These are phyloP conservation scores for Stictocephala bisonia DNA, from an alignment of 2,888 invertebrate species.

Conservation along the genomic window DNA sequence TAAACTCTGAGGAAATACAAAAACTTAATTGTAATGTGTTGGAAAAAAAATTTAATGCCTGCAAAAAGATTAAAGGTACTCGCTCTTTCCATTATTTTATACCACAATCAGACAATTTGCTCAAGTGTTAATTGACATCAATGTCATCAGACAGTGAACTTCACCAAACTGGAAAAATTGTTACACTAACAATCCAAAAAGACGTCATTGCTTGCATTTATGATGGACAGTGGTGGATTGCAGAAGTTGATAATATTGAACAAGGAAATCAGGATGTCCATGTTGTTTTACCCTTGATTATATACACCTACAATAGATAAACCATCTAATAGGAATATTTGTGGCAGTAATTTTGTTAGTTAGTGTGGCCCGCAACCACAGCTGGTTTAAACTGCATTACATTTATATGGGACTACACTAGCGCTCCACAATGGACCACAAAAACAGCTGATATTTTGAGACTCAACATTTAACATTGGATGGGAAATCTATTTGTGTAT, in stretches of 20 bases:
- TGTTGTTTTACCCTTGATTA: too few species aligned
- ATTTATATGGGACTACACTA: too few species aligned
- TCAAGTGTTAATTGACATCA: slow-evolving; percentile 13
- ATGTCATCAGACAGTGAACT: slow-evolving; percentile 19
- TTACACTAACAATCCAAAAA: slow-evolving; percentile 19
- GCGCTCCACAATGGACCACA: too few species aligned
- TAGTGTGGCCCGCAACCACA: too few species aligned
- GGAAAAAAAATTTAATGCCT: slow-evolving; percentile 14
- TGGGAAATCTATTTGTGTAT: too few species aligned
- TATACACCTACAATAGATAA: too few species aligned
- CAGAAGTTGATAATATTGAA: slow-evolving; percentile 20
- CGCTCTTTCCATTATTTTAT: slow-evolving; percentile 3
- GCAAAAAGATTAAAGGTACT: slow-evolving; percentile 18
- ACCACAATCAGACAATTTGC: background rate
- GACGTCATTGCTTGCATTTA: slow-evolving; percentile 23
- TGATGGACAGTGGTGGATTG: slow-evolving; percentile 29
- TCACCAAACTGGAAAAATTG: background rate
- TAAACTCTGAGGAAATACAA: slow-evolving; percentile 21
- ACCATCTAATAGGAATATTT: too few species aligned
- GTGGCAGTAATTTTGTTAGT: too few species aligned
- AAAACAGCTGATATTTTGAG: too few species aligned
- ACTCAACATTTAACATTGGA: too few species aligned
- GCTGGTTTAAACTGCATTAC: too few species aligned
- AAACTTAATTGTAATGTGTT: slow-evolving; percentile 16
- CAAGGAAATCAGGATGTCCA: slow-evolving; percentile 11